Evolutionary conservation across 2,113 vertebrate species (phyloP).

Genomic region (Heterocephalus glaber): DNA sequence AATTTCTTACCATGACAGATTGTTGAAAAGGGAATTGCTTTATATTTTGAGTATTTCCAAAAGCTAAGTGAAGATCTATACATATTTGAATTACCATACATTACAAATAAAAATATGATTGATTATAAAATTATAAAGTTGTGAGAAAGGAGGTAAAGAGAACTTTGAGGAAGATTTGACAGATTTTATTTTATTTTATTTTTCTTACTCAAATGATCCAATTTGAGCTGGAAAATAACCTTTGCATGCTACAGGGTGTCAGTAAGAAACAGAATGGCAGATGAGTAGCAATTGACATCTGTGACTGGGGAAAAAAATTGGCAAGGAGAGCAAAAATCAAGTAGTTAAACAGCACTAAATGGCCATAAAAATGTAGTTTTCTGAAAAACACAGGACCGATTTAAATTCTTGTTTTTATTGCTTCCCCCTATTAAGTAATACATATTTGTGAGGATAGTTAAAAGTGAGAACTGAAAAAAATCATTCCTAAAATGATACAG

Average conservation of each 20-base stretch:
- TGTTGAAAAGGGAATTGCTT: background rate
- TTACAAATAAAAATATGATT: slow-evolving; percentile 14
- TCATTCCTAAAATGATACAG: background rate
- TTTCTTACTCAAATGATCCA: slow-evolving; percentile 73
- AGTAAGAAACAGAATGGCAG: slow-evolving; percentile 79
- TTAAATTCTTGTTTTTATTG: slow-evolving; percentile 76
- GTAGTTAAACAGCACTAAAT: slow-evolving; percentile 76
- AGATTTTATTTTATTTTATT: slow-evolving; percentile 72
- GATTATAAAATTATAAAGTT: background rate
- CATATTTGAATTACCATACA: background rate
- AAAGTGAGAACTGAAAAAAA: background rate
- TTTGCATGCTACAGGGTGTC: slow-evolving; percentile 75
- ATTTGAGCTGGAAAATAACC: slow-evolving; percentile 74
- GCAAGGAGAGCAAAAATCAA: slow-evolving; percentile 77
- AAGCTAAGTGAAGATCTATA: background rate
- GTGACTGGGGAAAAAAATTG: slow-evolving; percentile 77
- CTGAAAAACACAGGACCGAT: slow-evolving; percentile 45
- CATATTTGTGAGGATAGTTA: background rate
- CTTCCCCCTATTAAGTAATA: slow-evolving; percentile 69
- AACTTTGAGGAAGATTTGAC: slow-evolving; percentile 68
- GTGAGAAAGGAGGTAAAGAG: background rate
- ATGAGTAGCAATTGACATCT: slow-evolving; percentile 80
- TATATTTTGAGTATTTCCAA: slow-evolving; percentile 57
- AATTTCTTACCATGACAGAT: background rate
- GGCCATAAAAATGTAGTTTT: slow-evolving; percentile 73